Evolutionary conservation across 2,888 invertebrate genomes (phyloP), one percentile per base, ranked within the genome.

Genomic region (Ceriagrion tenellum): DNA sequence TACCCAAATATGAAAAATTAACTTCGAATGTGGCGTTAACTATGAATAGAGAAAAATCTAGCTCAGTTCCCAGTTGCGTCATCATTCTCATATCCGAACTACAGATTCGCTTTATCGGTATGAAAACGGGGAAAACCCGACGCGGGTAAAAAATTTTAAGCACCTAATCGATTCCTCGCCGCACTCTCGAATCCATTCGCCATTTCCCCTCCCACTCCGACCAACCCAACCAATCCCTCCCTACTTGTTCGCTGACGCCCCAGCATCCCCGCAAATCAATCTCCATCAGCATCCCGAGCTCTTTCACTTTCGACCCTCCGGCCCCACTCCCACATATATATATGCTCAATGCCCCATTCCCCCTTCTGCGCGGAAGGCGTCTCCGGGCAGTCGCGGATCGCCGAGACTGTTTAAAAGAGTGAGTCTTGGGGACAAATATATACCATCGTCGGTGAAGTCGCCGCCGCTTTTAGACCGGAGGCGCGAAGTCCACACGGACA

Each of bases 371-470:
- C 16, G 81, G 13, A 16, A 81, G 81, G 81, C 81, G 81, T 35
- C 30, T 81, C 35, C 35, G 13, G 16, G 16, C 12, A 13, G 81
- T 26, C 81, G 35, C 12, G 81, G 81, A 81, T 35, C 81, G 81
- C 81, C 13, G 81, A 0, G 81, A 35, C 35, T 81, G 30, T 81
- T 81, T 81, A 35, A 59, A 16, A 81, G 81, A 81, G 81, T 81
- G 81, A 30, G 30, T 81, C 81, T 81, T 12, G 81, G 81, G 35
- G 81, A 81, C 81, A 81, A 81, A 81, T 81, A 35, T 81, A 81
- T 35, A 81, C 81, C 35, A 35, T 4, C 26, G 47, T 59, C 59
- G n/a, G 81, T 81, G 81, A 30, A 81, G 81, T 81, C 81, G 81
- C 35, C 81, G 12, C 81, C 35, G 81, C 81, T 35, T 81, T 81